phyloP scores from a whole-genome alignment of 1,140 invertebrate genomes.

The Pseudomyrmex gracilis region DNA sequence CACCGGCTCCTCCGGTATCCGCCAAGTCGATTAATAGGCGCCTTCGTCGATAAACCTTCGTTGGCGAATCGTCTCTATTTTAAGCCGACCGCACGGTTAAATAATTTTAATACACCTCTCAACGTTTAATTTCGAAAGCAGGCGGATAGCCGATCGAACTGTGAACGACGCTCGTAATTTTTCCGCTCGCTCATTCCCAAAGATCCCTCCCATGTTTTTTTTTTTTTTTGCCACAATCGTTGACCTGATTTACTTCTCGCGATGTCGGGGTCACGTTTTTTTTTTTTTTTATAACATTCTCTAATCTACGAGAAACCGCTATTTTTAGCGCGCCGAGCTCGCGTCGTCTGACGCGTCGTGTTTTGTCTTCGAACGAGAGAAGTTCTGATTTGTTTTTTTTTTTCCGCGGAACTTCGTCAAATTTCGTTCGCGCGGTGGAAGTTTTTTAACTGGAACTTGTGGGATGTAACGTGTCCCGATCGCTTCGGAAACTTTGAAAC shows the following conservation, averaged over 20 bases:
- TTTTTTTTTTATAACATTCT: background rate
- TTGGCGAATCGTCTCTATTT: no score
- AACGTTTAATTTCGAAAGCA: constrained; percentile 56
- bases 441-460: background rate
- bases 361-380: no score
- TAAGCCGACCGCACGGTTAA: no score
- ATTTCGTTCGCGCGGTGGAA: background rate
- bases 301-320: background rate
- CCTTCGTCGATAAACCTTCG: no score
- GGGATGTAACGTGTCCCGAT: background rate
- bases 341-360: background rate
- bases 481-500: background rate
- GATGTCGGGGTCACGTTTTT: background rate
- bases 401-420: no score
- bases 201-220: background rate
- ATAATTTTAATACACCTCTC: no score
- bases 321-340: background rate
- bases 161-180: background rate
- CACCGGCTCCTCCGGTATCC: no score
- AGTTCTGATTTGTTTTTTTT: no score
- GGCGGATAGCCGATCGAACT: background rate
- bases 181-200: constrained; percentile 1
- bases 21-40: no score
- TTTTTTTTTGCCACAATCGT: background rate
- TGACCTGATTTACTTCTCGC: constrained; percentile 1